Base-by-base conservation (phyloP, 2,797 vertebrate species). In the Oreochromis mossambicus region DNA sequence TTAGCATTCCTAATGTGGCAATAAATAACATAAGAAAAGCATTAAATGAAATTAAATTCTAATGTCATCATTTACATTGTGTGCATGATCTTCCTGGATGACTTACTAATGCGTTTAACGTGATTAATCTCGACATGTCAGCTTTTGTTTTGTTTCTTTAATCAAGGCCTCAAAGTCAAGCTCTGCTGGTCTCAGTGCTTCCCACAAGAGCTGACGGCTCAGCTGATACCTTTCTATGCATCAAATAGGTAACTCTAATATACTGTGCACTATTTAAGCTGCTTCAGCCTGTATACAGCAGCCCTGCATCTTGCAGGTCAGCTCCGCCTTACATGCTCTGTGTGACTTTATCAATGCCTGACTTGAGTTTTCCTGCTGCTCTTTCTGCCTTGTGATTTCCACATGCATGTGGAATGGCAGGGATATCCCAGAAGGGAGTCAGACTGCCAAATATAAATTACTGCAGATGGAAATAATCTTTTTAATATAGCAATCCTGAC, bases 231-330 rank as follows among this genome's bases (percentile, higher is more conserved):
- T 29, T 73, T 48, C 3, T 73, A 48, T 73, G 68, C 6, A 29
- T 73, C 43, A 26, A 1, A 0, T 26, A 46, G 21, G 14, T 48
- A 73, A 73, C 41, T 5, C 9, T 5, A 19, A 0, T 0, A 48
- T 29, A 48, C 2, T 15, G 41, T 17, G 5, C 13, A 29, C 41
- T 7, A 19, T 29, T 73, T 29, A 19, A 48, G 41, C 3, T 29
- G 24, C 68, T 73, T 73, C 26, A 73, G 68, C 26, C 15, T 3
- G 15, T 29, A 26, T 1, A 1, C 24, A 73, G 21, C 10, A 29
- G 41, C 10, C 3, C 41, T 48, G 68, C 24, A 29, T 26, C 9
- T 73, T 19, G 6, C 2, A 68, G 1, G 0, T 41, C 38, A 15
- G 63, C 24, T 48, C 68, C 6, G 6, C 24, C 41, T 19, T 29